Percentiles rank a stretch among this genome's conserved stretches.
Conservation (phyloP, 92 coral and sea anemone species). For the Zoanthus solanderi region DNA sequence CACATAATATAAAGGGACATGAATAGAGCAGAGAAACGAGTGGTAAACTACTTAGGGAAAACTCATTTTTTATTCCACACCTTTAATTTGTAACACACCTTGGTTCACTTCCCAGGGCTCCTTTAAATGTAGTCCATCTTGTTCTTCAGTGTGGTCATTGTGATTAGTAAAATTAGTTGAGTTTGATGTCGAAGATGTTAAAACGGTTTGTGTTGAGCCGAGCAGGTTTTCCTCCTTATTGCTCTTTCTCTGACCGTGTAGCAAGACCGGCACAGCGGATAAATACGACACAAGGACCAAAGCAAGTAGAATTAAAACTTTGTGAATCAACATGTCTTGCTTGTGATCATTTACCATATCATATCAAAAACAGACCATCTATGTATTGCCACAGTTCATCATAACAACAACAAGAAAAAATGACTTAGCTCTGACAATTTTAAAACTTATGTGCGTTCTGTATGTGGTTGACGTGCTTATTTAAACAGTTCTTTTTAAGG, state of each 20-base stretch:
- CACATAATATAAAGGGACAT: not conserved
- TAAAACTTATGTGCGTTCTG: conserved; percentile 18
- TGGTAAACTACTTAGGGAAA: conserved; percentile 7
- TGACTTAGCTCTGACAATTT: conserved; percentile 35
- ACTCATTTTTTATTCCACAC: conserved; percentile 53
- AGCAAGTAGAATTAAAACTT: conserved; percentile 70
- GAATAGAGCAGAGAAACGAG: not conserved
- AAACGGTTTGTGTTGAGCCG: not conserved
- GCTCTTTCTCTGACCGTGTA: conserved; percentile 59
- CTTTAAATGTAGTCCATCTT: conserved; percentile 50
- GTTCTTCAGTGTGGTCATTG: not conserved
- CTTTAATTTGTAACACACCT: conserved; percentile 65
- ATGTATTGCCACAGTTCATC: conserved; percentile 25
- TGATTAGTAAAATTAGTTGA: conserved; percentile 15
- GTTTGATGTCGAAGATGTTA: not conserved
- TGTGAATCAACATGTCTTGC: conserved; percentile 78
- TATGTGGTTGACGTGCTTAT: conserved; percentile 51
- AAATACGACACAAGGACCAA: conserved; percentile 78
- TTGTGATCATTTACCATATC: conserved; percentile 61
- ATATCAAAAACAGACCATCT: conserved; percentile 37
- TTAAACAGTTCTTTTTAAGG: conserved; percentile 66
- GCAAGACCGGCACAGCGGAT: conserved; percentile 79
- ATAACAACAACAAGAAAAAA: not conserved
- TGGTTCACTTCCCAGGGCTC: conserved; percentile 99
- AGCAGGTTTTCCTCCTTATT: conserved; percentile 72